Conservation (phyloP, 2,113 vertebrate species). For the Suricata suricatta region DNA sequence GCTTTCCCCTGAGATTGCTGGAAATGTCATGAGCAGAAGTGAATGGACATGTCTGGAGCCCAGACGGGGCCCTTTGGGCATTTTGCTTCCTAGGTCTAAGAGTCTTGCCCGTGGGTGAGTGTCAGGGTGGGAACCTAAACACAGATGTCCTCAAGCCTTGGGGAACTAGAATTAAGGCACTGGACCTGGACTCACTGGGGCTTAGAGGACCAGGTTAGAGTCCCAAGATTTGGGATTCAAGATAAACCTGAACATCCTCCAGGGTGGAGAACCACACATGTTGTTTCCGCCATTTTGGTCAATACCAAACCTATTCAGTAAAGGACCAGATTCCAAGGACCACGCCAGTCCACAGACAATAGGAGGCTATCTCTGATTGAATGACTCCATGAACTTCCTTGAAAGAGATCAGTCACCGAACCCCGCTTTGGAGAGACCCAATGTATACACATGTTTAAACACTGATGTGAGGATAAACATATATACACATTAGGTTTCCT, state of each 20-base stretch:
- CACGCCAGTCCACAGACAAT: neutral
- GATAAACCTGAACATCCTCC: fast-evolving
- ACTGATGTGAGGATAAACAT: fast-evolving
- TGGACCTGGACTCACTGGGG: neutral
- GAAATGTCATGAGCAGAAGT: fast-evolving
- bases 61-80: fast-evolving
- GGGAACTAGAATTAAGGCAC: neutral
- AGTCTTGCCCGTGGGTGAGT: neutral
- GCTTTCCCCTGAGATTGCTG: fast-evolving
- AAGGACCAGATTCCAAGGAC: neutral
- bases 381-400: neutral
- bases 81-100: neutral
- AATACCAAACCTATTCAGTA: neutral
- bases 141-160: neutral
- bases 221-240: neutral
- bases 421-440: neutral
- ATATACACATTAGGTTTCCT: fast-evolving
- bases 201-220: neutral
- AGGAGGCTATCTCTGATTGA: neutral
- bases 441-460: fast-evolving
- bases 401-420: neutral
- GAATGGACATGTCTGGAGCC: neutral
- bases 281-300: too few relatives aligned
- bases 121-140: neutral
- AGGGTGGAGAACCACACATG: fast-evolving